phyloP scores from a whole-genome alignment of 2,797 vertebrate species.

The Dermochelys coriacea region DNA sequence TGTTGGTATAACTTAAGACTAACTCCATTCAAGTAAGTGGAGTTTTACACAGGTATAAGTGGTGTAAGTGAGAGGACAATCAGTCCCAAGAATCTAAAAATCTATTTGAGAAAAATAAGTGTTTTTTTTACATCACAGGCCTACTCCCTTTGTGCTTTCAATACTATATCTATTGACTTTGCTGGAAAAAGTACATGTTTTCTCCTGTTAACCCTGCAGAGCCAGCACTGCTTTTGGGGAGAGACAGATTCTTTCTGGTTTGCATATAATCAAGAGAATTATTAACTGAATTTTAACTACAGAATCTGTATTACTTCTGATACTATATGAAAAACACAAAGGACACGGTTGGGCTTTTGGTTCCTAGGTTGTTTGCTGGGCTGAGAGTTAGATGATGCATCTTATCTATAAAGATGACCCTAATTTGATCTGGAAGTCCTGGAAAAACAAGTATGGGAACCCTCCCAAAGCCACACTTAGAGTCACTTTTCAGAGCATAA shows the following conservation, averaged over 20 bases:
- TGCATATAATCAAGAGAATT: background rate
- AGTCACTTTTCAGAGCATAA: background rate
- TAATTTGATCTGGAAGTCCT: background rate
- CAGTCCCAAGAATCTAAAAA: background rate
- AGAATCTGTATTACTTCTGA: background rate
- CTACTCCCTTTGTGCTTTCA: background rate
- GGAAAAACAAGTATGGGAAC: background rate
- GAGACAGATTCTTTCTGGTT: background rate
- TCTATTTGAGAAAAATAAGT: background rate
- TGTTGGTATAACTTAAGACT: background rate
- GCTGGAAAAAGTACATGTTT: background rate
- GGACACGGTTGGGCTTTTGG: background rate
- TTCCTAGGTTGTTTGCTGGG: background rate
- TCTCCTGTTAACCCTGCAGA: background rate
- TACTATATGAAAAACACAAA: background rate
- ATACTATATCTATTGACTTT: background rate
- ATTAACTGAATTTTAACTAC: background rate
- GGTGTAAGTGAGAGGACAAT: background rate
- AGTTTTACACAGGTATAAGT: background rate
- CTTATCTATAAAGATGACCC: background rate
- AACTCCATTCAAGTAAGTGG: background rate
- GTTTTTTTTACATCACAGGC: background rate
- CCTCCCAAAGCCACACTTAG: background rate
- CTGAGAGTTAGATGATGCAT: conserved; percentile 2
- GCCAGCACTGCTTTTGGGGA: background rate